Base-by-base conservation (phyloP, 2,113 vertebrate species). In the Mormyrus lacerda region DNA sequence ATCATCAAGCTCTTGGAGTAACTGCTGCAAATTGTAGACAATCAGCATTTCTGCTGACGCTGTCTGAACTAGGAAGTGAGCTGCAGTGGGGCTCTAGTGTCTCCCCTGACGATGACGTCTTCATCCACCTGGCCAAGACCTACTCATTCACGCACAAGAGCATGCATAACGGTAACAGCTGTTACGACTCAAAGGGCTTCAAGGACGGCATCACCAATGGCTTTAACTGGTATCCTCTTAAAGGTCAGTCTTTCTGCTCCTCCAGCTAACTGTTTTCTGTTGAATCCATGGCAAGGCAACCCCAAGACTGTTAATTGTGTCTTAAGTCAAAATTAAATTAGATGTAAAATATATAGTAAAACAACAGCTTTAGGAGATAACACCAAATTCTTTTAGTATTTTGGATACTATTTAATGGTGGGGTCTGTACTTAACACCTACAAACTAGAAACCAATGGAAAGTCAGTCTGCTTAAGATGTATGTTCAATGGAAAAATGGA, bases 21-120 rank as follows among this genome's bases (percentile, higher is more conserved):
- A 69, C 61, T 27, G n/a, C 13, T 47, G 21, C 82, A 84, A 45
- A 84, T 45, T 47, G 42, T 45, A 84, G 82, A 84, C 8, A 45
- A n/a, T 84, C 15, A 13, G 24, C 44, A 21, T 83, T 50, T 17
- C 79, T 45, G n/a, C n/a, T 15, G 5, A 50, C 0, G 11, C 1
- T 45, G 47, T 35, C 58, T 87, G 15, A 17, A 90, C 5, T 90
- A 96, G 95, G 95, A n/a, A 87, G 42, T 1, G 95, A 94, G 90
- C 88, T 92, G 51, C 92, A 95, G 92, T 89, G 88, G 2, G 85
- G 91, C 15, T 94, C 95, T 2, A 98, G 97, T 91, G 19, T 93
- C 85, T 91, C 95, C 85, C 97, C 96, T 0, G 98, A 99, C 2
- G 91, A 98, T 10, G 98, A 99, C 21, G 97, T 99, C 87, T 98